Conservation (phyloP, 2,797 vertebrate species). For the Momotus momota region DNA sequence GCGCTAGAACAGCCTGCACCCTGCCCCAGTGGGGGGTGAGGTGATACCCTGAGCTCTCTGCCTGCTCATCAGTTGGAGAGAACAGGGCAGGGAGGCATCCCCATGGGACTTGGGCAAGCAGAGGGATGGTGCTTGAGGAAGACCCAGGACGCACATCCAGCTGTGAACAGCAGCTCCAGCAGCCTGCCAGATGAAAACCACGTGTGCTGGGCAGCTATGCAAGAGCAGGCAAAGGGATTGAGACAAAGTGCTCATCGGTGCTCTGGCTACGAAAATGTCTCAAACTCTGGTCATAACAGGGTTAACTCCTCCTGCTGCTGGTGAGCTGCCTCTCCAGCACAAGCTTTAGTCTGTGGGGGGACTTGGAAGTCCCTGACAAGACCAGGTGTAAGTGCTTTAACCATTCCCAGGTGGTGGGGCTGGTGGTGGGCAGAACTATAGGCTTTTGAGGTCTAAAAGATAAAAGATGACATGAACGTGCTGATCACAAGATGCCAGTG, state of each 20-base stretch:
- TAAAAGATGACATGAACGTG: accelerated
- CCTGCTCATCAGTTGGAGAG: neutral
- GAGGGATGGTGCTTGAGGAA: neutral
- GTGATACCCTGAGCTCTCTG: neutral
- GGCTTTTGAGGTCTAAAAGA: neutral
- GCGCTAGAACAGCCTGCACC: neutral
- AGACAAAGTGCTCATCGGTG: neutral
- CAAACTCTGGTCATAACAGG: accelerated
- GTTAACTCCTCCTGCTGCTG: neutral
- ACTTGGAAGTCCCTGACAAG: neutral
- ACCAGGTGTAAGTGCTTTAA: neutral
- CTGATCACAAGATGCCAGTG: accelerated
- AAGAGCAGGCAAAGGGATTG: neutral
- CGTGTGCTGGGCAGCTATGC: neutral
- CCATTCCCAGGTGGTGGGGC: neutral
- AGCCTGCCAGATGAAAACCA: neutral
- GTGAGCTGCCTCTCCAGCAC: neutral
- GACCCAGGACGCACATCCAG: neutral
- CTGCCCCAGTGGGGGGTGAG: neutral
- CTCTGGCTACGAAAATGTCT: neutral
- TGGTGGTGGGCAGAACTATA: neutral
- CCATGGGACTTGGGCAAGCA: neutral
- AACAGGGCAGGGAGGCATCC: neutral
- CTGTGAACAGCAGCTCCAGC: neutral
- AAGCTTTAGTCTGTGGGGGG: neutral